Evolutionary conservation across 1,140 invertebrate species (phyloP).

Genomic region (Ephestia elutella): DNA sequence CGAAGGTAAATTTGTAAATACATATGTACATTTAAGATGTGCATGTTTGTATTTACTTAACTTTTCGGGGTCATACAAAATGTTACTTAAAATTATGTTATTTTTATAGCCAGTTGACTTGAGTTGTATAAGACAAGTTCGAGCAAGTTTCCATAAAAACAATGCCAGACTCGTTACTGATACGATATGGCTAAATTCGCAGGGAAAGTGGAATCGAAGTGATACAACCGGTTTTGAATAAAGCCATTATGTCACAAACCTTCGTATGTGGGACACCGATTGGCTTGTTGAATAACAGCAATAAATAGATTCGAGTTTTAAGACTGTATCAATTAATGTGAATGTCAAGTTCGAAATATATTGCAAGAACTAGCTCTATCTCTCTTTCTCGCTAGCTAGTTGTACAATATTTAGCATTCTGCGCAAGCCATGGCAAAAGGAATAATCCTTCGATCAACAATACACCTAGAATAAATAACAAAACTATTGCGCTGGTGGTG

Average conservation of each 20-base stretch:
- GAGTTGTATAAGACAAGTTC: neutral
- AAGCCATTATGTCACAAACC: conserved; percentile 8
- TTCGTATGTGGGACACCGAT: neutral
- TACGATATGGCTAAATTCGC: neutral
- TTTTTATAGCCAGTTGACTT: no score
- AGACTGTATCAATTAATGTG: neutral
- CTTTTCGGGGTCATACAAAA: no score
- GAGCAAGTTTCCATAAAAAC: neutral
- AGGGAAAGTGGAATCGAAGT: conserved; percentile 2
- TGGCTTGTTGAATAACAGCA: neutral
- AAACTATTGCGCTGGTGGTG: no score
- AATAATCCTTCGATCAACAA: no score
- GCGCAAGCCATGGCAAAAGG: no score
- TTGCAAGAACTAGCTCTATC: neutral
- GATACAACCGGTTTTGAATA: neutral
- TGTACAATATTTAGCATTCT: no score
- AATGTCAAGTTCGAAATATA: neutral
- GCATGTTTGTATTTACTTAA: no score
- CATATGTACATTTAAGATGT: no score
- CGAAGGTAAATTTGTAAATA: no score
- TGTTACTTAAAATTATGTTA: no score
- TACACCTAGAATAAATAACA: no score
- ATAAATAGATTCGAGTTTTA: neutral
- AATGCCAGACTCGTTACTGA: neutral
- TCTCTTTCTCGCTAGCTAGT: no score